Percentiles rank a stretch among this genome's conserved stretches.
Conservation (phyloP, 2,113 vertebrate species). For the Larimichthys crocea region DNA sequence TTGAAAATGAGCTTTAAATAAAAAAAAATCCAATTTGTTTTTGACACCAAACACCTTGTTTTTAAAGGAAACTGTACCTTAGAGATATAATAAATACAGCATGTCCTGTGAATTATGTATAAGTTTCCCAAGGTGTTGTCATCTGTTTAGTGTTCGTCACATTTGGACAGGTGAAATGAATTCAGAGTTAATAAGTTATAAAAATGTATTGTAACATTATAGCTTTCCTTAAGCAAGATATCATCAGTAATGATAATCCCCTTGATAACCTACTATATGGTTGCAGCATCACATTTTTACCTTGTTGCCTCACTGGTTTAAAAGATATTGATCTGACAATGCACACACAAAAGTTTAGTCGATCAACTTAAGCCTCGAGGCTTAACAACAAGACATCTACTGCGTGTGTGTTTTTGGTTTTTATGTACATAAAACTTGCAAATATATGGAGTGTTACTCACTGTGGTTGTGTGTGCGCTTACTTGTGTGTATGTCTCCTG, state of each 20-base stretch:
- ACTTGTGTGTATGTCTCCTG: neutral
- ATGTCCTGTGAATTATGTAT: neutral
- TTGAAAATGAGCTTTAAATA: neutral
- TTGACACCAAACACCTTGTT: neutral
- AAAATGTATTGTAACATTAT: neutral
- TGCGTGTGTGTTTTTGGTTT: neutral
- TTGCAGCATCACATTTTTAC: neutral
- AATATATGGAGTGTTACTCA: constrained; percentile 19
- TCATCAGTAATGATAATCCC: neutral
- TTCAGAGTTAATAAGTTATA: neutral
- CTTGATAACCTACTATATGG: neutral
- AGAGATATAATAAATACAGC: neutral
- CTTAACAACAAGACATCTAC: neutral
- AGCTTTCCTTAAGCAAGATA: neutral
- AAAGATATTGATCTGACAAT: constrained; percentile 37
- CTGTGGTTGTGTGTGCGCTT: neutral
- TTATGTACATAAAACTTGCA: constrained; percentile 6
- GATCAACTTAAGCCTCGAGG: constrained; percentile 25
- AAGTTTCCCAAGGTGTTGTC: neutral
- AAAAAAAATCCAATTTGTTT: neutral
- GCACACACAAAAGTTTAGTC: constrained; percentile 19
- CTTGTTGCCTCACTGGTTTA: neutral
- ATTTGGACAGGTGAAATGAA: constrained; percentile 1
- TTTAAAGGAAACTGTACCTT: neutral
- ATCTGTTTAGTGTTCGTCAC: neutral